Percentiles rank a stretch among this genome's conserved stretches.
phyloP scores from a whole-genome alignment of 2,113 vertebrate genomes.

The Cinclus cinclus region DNA sequence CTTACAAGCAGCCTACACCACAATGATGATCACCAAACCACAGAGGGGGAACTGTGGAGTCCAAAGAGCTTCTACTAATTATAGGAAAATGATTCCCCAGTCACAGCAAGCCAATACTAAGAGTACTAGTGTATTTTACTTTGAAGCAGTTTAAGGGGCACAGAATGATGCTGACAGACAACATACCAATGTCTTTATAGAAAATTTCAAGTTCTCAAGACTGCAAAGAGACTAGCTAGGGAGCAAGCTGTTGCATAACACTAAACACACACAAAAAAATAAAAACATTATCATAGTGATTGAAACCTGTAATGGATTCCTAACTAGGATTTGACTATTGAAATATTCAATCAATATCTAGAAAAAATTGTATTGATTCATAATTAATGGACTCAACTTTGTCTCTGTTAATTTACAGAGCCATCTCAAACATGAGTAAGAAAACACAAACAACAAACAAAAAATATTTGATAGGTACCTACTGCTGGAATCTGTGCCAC shows the following conservation, averaged over 20 bases:
- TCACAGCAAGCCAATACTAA: not conserved
- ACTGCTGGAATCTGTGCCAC: not conserved
- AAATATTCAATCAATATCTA: not conserved
- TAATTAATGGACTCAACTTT: not conserved
- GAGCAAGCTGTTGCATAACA: not conserved
- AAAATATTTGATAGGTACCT: not conserved
- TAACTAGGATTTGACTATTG: not conserved
- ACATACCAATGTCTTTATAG: not conserved
- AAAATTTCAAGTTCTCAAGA: not conserved
- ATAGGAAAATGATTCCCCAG: not conserved
- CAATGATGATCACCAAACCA: not conserved
- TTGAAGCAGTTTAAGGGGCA: not conserved
- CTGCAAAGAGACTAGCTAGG: not conserved
- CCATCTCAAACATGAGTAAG: not conserved
- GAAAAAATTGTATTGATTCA: not conserved
- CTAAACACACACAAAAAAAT: not conserved
- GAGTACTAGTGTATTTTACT: not conserved
- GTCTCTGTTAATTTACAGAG: not conserved
- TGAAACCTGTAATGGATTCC: not conserved
- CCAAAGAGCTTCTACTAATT: not conserved
- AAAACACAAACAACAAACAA: not conserved
- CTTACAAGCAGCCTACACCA: not conserved
- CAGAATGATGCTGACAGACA: not conserved
- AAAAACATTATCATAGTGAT: not conserved
- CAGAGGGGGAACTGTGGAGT: not conserved